Conservation (phyloP, 2,113 vertebrate species). For the Siniperca chuatsi region DNA sequence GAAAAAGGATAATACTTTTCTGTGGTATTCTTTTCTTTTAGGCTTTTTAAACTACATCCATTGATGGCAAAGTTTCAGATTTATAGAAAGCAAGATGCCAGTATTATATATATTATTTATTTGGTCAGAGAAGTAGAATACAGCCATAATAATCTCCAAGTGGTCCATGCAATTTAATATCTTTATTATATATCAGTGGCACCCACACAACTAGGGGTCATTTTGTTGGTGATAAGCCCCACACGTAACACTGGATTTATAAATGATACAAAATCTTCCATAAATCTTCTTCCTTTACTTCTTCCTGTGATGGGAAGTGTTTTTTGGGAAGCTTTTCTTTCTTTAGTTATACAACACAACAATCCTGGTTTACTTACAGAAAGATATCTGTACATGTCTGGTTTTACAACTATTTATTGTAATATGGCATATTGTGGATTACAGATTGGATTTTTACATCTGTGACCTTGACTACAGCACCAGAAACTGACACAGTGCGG, state of each 20-base stretch:
- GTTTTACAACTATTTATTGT: neutral
- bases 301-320: neutral
- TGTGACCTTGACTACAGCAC: conserved; percentile 10
- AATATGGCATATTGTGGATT: neutral
- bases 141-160: no score
- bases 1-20: neutral
- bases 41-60: neutral
- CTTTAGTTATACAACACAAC: neutral
- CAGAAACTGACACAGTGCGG: neutral
- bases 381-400: neutral
- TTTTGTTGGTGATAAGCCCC: neutral
- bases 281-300: neutral
- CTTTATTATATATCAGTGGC: neutral
- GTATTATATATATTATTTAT: neutral
- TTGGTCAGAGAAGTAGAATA: neutral
- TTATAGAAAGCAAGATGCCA: no score
- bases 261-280: neutral
- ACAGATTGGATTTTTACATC: conserved; percentile 11
- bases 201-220: neutral
- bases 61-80: neutral
- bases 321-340: neutral
- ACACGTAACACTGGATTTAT: neutral
- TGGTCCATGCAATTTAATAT: neutral
- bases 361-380: neutral
- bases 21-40: neutral